phyloP scores from a whole-genome alignment of 2,113 vertebrate species.

The Aldabrachelys gigantea region DNA sequence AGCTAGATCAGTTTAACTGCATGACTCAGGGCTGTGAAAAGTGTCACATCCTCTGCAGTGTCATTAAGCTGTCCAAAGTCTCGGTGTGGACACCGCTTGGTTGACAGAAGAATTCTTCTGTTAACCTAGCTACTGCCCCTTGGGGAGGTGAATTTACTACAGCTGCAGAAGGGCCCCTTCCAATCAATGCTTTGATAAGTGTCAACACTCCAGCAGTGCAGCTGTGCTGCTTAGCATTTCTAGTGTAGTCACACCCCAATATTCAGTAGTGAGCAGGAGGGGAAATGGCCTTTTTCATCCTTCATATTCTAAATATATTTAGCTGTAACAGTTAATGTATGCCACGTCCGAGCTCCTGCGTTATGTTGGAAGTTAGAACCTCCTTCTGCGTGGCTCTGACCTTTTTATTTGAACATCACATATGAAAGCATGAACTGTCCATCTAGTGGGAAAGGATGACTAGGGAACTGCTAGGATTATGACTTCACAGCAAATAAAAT shows the following conservation, averaged over 20 bases:
- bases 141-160: no score
- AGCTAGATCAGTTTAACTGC: no score
- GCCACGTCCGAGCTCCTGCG: slow-evolving; percentile 10
- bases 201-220: no score
- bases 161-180: no score
- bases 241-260: background rate
- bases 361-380: slow-evolving; percentile 30
- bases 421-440: background rate
- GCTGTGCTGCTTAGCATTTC: no score
- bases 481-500: background rate
- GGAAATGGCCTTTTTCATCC: background rate
- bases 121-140: no score
- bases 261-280: background rate
- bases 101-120: no score
- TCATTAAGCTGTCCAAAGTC: no score
- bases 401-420: background rate
- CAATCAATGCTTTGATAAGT: no score
- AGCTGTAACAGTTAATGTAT: slow-evolving; percentile 17
- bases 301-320: slow-evolving; percentile 27
- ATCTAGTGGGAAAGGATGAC: background rate
- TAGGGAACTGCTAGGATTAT: background rate
- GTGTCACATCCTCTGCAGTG: no score
- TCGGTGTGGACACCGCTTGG: no score
- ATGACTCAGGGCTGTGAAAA: no score
- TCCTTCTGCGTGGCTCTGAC: slow-evolving; percentile 31